Evolutionary conservation across 2,113 vertebrate species (phyloP).

Genomic region (Potamarius usumacintae): DNA sequence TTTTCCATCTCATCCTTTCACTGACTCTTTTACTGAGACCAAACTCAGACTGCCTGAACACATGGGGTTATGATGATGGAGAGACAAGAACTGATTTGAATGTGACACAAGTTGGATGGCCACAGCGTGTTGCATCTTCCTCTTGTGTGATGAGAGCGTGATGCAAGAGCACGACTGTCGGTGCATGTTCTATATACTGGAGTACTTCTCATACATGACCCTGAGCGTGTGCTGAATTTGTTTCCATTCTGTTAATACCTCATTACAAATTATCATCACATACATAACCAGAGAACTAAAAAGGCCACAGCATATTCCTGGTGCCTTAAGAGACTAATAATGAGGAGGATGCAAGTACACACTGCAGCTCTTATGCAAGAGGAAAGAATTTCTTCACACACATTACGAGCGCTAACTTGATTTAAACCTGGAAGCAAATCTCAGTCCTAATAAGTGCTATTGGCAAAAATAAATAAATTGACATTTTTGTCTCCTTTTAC

Average conservation of each 20-base stretch:
- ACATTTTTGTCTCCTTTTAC: not conserved
- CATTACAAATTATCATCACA: constrained; percentile 23
- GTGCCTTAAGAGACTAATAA: constrained; percentile 1
- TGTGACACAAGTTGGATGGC: constrained; percentile 37
- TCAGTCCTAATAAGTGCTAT: not conserved
- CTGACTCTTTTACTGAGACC: constrained; percentile 2
- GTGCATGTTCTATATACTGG: constrained; percentile 39
- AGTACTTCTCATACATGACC: constrained; percentile 36
- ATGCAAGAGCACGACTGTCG: constrained; percentile 35
- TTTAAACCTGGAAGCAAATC: not conserved
- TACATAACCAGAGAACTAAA: constrained; percentile 6
- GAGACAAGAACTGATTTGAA: constrained; percentile 48
- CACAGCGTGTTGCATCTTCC: not conserved
- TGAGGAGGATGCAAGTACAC: constrained; percentile 14
- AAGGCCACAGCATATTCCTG: not conserved
- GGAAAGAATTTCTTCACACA: constrained; percentile 20
- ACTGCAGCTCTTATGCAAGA: constrained; percentile 5
- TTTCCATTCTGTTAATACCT: constrained; percentile 19
- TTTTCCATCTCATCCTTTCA: constrained; percentile 2
- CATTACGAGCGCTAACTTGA: not conserved
- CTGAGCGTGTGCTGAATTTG: constrained; percentile 20
- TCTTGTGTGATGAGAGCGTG: constrained; percentile 47
- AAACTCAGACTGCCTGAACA: constrained; percentile 26
- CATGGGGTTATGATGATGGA: constrained; percentile 43
- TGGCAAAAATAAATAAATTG: not conserved